Percentiles rank a stretch among this genome's conserved stretches.
Conservation (phyloP, 2,888 invertebrate species). For the Melanophora roralis region DNA sequence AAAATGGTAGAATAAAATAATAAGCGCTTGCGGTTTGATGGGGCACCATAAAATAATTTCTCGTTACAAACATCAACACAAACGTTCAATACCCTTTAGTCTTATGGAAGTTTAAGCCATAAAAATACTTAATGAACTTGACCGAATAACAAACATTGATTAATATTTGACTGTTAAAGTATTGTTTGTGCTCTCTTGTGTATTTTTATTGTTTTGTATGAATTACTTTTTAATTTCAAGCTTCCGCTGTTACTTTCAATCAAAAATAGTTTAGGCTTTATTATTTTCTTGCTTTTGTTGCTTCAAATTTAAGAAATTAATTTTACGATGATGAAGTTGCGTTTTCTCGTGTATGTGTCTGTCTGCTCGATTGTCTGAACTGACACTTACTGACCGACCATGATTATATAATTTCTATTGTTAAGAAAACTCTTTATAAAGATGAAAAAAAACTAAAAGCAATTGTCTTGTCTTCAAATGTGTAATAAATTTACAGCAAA, state of each 20-base stretch:
- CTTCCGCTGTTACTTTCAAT: slow-evolving; percentile 50
- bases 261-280: no score
- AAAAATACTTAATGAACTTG: slow-evolving; percentile 38
- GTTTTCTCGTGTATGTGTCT: slow-evolving; percentile 6
- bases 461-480: slow-evolving; percentile 7
- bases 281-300: neutral
- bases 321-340: neutral
- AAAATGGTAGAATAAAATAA: no score
- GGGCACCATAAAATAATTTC: no score
- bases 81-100: no score
- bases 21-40: no score
- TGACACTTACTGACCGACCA: slow-evolving; percentile 50
- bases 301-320: neutral
- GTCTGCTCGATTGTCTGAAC: neutral
- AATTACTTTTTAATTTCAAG: slow-evolving; percentile 53
- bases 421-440: neutral
- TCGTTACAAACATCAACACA: no score
- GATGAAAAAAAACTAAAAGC: slow-evolving; percentile 2
- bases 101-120: no score
- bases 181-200: neutral
- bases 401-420: slow-evolving; percentile 57
- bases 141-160: slow-evolving; percentile 48
- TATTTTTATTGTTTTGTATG: slow-evolving; percentile 22
- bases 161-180: slow-evolving; percentile 19
- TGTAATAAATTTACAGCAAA: slow-evolving; percentile 18